Evolutionary conservation across 2,113 vertebrate species (phyloP), one percentile per base, ranked within the genome.

Genomic region (Chaetura pelagica): DNA sequence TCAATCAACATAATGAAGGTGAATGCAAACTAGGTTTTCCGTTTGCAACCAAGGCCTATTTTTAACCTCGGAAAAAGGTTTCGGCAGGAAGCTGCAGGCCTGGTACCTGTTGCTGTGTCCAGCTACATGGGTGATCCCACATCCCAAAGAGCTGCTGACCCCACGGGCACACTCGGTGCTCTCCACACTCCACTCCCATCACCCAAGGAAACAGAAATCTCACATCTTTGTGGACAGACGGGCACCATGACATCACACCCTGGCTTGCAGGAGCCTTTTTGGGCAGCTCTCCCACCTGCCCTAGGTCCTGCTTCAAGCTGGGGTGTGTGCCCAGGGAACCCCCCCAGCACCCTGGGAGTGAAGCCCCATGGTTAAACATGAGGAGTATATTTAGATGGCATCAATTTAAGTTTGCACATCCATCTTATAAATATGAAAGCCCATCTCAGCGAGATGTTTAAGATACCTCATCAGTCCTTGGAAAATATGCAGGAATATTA

Each of bases 401-500:
- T 84, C 94, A 92, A 68, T 81, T 87, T 72, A 76, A 91, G 93
- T 94, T 91, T 91, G 90, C 26, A 74, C 94, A 95, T 89, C 86
- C 92, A 61, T 44, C 94, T 97, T 96, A 95, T 97, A 94, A 97
- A 97, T 96, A 96, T 94, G 94, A 97, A 96, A 97, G 77, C 91
- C 87, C 82, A 86, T 94, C 86, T 96, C 34, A 4, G 64, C 0
- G 2, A 96, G 94, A 81, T 94, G 92, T 91, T 96, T 81, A 81
- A 95, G 95, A 94, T 78, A 95, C 72, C 83, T 97, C 94, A 95
- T 96, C 96, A 96, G 72, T 68, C 87, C 77, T 90, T 84, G 89
- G 75, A 97, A 97, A 96, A 97, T 78, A 97, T 94, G 94, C 91
- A 89, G 85, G 90, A 96, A 93, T 97, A 96, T 97, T 97, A 97